Percentiles rank a stretch among this genome's conserved stretches.
phyloP scores from a whole-genome alignment of 2,113 vertebrate species.

The Reinhardtius hippoglossoides region DNA sequence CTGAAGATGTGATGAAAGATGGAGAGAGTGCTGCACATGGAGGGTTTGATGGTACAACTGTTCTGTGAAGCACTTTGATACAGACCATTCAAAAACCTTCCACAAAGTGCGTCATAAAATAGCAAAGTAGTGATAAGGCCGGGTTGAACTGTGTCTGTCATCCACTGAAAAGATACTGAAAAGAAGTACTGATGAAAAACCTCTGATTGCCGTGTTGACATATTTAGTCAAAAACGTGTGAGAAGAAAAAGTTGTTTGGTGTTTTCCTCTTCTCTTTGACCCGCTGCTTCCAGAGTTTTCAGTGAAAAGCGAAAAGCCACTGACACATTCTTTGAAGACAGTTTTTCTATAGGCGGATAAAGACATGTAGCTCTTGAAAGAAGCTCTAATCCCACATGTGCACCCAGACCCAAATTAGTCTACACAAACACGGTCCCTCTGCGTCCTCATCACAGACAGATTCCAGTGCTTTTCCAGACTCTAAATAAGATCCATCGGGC shows the following conservation, averaged over 20 bases:
- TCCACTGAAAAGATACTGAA: not conserved
- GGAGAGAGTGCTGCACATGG: no score
- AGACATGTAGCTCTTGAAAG: conserved; percentile 1
- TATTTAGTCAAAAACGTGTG: not conserved
- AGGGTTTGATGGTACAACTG: no score
- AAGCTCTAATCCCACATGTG: conserved; percentile 28
- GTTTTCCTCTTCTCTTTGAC: not conserved
- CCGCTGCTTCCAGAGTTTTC: no score
- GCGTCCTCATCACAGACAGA: not conserved
- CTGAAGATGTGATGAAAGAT: no score
- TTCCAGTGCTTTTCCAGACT: conserved; percentile 10
- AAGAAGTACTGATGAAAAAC: not conserved
- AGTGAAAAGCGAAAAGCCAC: conserved; percentile 28
- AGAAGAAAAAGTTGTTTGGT: not conserved
- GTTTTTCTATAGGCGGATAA: not conserved
- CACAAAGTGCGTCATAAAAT: no score
- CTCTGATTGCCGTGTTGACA: not conserved
- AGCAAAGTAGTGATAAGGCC: no score
- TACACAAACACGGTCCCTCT: conserved; percentile 2
- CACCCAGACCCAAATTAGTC: not conserved
- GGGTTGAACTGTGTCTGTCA: no score
- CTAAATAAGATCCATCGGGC: conserved; percentile 4
- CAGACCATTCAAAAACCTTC: no score
- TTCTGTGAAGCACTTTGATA: no score
- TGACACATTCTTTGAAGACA: conserved; percentile 31